Base-by-base conservation (phyloP, 2,888 invertebrate species). In the Mythimna ferrago region DNA sequence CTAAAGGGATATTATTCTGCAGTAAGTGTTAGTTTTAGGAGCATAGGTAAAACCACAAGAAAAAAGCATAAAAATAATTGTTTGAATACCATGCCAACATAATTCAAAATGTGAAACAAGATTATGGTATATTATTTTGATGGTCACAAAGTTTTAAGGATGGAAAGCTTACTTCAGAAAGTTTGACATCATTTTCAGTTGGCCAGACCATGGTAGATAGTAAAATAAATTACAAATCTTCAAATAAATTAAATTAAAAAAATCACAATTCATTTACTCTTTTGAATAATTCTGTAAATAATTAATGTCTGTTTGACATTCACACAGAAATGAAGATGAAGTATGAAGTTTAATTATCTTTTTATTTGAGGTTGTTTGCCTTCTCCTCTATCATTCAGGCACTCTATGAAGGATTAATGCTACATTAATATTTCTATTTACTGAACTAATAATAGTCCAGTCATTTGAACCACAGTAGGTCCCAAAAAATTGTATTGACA, bases 191-290 rank as follows among this genome's bases (percentile, higher is more conserved):
- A 38, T 70, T 71, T 5, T 87, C 87, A 3, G 95, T 94, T 16
- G 95, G 95, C 95, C 95, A 95, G 19, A 94, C 94, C 94, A 94
- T 95, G 53, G 41, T 89, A 71, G n/a, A 35, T 7, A 19, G 6
- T 60, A 71, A 66, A 77, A 69, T 77, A 80, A 76, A 67, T 81
- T 75, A 76, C 41, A 67, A 44, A 48, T 56, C 38, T 11, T 60
- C 58, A 26, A 66, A 63, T 76, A 77, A 76, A 63, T 62, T 48
- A 0, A 38, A n/a, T 10, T 51, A 0, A 69, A 76, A 78, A 76
- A 44, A 10, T 53, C 21, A 56, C 32, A 6, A 44, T 56, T 26
- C 10, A 7, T 21, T 58, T 9, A 65, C 69, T 57, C 35, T 64
- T 69, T n/a, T 61, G 26, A 58, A 66, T 26, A 62, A 48, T 44